A percentile compares a stretch with the other conserved stretches of the same genome.
phyloP scores from a whole-genome alignment of 2,797 vertebrate species.

The Moxostoma hubbsi region DNA sequence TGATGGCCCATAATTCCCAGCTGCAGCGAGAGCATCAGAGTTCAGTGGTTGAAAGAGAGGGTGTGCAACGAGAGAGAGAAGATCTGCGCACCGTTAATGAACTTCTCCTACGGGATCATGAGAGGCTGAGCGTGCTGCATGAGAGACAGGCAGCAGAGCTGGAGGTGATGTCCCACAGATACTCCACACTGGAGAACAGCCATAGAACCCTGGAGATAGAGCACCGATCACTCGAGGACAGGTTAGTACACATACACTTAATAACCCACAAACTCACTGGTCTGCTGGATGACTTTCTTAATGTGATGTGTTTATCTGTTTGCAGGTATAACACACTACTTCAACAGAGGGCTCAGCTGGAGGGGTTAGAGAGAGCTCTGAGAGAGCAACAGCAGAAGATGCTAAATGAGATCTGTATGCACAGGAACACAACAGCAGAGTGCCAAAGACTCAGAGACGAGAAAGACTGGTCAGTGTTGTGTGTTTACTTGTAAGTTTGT shows the following conservation, averaged over 20 bases:
- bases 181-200: constrained; percentile 88
- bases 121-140: constrained; percentile 93
- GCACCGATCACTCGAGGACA: constrained; percentile 79
- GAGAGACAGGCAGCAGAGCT: constrained; percentile 92
- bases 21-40: constrained; percentile 90
- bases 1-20: constrained; percentile 95
- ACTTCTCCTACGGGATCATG: constrained; percentile 92
- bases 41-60: constrained; percentile 89
- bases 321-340: constrained; percentile 92
- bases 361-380: constrained; percentile 91
- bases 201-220: constrained; percentile 83
- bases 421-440: constrained; percentile 84
- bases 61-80: constrained; percentile 87
- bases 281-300: too few species aligned
- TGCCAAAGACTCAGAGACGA: constrained; percentile 88
- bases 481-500: not conserved
- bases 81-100: constrained; percentile 90
- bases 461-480: constrained; percentile 84
- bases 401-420: constrained; percentile 87
- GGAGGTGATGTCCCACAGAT: constrained; percentile 91
- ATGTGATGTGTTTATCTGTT: not conserved
- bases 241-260: constrained; percentile 72
- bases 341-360: constrained; percentile 92
- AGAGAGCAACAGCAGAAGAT: constrained; percentile 94
- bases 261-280: too few species aligned